Evolutionary conservation across 2,797 vertebrate genomes (phyloP).

Genomic region (Spatula clypeata): DNA sequence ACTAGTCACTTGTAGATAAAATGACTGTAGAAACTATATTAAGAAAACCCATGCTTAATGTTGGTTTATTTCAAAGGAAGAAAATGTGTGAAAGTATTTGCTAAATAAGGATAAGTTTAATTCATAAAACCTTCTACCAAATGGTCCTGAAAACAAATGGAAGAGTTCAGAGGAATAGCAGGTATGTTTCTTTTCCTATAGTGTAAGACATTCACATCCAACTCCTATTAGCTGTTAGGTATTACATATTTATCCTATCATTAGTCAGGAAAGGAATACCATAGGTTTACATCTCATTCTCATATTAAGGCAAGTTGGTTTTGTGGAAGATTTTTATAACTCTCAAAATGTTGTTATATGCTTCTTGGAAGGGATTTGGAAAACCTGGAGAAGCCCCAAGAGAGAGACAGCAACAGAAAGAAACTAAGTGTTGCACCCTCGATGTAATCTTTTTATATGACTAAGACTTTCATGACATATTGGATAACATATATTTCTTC

Average conservation of each 20-base stretch:
- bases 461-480: background rate
- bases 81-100: background rate
- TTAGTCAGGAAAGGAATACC: background rate
- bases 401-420: background rate
- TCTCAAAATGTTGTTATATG: background rate
- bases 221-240: background rate
- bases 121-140: background rate
- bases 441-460: background rate
- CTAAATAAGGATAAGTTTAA: background rate
- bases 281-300: background rate
- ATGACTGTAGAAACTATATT: background rate
- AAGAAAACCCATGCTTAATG: background rate
- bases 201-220: background rate
- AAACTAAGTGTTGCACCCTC: background rate
- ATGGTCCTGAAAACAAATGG: background rate
- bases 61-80: background rate
- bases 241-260: background rate
- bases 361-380: background rate
- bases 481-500: background rate
- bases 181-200: background rate
- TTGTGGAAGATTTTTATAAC: background rate
- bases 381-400: background rate
- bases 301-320: background rate
- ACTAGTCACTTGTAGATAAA: background rate
- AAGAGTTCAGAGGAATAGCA: background rate